Conservation (phyloP, 2,888 invertebrate genomes). For the Pharmacophagus antenor region DNA sequence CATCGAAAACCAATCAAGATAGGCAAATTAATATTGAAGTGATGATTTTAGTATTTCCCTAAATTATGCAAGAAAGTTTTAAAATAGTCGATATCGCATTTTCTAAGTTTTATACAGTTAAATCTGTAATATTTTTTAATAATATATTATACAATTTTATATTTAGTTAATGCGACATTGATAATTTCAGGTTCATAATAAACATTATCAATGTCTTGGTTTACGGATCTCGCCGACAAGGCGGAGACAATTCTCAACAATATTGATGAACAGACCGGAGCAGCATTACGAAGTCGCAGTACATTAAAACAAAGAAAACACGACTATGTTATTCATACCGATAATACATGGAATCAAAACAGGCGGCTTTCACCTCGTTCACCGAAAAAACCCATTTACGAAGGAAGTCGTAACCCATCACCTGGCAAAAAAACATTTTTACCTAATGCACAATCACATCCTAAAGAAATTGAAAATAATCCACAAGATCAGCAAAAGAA, state of each 20-base stretch:
- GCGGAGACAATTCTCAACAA: conserved; percentile 88
- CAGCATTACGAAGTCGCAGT: conserved; percentile 75
- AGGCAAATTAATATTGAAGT: conserved; percentile 25
- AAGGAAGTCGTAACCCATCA: conserved; percentile 31
- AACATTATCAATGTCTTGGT: conserved; percentile 84
- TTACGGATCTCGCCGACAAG: conserved; percentile 86
- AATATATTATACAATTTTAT: not conserved
- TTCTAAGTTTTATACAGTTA: conserved; percentile 14
- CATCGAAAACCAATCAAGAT: conserved; percentile 27
- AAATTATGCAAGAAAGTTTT: conserved; percentile 24
- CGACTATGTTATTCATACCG: conserved; percentile 40
- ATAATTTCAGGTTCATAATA: conserved; percentile 42
- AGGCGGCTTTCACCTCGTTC: conserved; percentile 42
- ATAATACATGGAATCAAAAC: conserved; percentile 44
- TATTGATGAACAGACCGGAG: conserved; percentile 87
- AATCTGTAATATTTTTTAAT: not conserved
- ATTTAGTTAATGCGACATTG: conserved; percentile 4
- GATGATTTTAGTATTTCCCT: conserved; percentile 25
- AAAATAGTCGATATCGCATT: conserved; percentile 8
- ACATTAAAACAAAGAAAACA: conserved; percentile 49
- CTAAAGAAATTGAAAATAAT: conserved; percentile 42
- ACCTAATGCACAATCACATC: conserved; percentile 39
- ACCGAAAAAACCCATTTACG: conserved; percentile 40
- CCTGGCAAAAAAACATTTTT: conserved; percentile 35
- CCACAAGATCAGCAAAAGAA: conserved; percentile 32